These are phyloP conservation scores for Drosophila subobscura DNA, from an alignment of 1,140 invertebrate species.

Conservation along the genomic window DNA sequence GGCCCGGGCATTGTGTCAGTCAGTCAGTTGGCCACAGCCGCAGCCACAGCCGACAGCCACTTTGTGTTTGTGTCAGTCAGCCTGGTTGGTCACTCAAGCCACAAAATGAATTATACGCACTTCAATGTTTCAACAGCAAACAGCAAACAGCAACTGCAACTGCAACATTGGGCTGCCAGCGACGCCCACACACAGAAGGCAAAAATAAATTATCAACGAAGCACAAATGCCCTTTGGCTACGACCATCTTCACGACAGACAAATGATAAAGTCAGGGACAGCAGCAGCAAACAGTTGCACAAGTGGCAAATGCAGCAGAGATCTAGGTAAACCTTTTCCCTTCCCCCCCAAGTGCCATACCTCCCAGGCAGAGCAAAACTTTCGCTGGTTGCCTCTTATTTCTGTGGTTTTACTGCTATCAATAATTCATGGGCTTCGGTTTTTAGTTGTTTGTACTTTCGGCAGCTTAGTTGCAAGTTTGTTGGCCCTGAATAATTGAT, in stretches of 20 bases:
- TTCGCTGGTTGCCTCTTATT: constrained; percentile 40
- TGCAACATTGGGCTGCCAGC: constrained; percentile 20
- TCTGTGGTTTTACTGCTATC: constrained; percentile 36
- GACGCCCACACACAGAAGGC: constrained; percentile 40
- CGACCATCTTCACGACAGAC: constrained; percentile 39
- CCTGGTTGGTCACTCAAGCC: constrained; percentile 30
- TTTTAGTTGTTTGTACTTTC: constrained; percentile 45
- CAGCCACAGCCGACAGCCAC: constrained; percentile 42
- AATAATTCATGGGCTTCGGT: constrained; percentile 60
- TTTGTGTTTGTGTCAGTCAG: constrained; percentile 53
- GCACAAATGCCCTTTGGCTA: constrained; percentile 51
- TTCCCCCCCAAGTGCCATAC: too few species aligned
- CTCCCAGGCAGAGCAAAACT: constrained; percentile 30
- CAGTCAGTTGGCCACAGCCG: constrained; percentile 33
- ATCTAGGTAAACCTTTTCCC: background rate
- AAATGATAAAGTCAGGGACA: constrained; percentile 51
- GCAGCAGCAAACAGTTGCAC: constrained; percentile 24
- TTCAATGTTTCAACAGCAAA: constrained; percentile 66
- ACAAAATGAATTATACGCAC: constrained; percentile 75
- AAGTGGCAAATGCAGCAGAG: constrained; percentile 11
- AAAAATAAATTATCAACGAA: constrained; percentile 52
- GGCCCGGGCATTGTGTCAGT: constrained; percentile 28
- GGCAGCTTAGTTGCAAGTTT: constrained; percentile 42
- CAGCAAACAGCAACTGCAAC: constrained; percentile 26
- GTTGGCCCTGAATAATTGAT: constrained; percentile 72